These are phyloP conservation scores for Gobio gobio DNA, from an alignment of 2,113 vertebrate species.

Conservation along the genomic window DNA sequence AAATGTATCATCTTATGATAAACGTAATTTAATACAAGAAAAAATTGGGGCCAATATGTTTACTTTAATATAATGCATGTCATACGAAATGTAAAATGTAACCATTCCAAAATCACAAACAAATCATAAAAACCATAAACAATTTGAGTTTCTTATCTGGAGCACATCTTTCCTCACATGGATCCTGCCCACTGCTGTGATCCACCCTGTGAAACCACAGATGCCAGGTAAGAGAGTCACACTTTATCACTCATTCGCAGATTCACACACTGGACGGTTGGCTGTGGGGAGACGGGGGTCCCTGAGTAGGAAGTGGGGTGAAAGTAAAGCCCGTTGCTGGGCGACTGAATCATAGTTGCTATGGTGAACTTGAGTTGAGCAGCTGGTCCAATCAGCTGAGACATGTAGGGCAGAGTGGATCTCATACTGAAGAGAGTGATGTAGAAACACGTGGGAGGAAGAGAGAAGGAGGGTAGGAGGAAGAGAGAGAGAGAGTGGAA, in stretches of 20 bases:
- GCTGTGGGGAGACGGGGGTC: constrained; percentile 51
- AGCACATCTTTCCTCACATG: neutral
- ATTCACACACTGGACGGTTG: constrained; percentile 40
- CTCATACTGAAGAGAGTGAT: constrained; percentile 52
- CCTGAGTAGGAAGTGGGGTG: constrained; percentile 56
- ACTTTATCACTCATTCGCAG: constrained; percentile 30
- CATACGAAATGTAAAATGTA: neutral
- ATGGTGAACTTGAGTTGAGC: constrained; percentile 60
- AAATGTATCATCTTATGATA: too few species aligned
- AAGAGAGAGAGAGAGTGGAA: neutral
- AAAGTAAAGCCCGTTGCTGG: constrained; percentile 58
- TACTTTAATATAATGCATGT: neutral
- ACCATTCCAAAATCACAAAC: neutral
- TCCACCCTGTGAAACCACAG: neutral
- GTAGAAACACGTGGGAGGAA: constrained; percentile 54
- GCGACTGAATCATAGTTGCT: constrained; percentile 61
- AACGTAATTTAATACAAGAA: too few species aligned
- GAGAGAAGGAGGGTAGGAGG: constrained; percentile 28
- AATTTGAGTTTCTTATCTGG: neutral
- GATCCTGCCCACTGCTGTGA: neutral
- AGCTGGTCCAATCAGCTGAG: constrained; percentile 62
- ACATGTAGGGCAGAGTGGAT: constrained; percentile 58
- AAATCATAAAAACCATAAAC: neutral
- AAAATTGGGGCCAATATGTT: too few species aligned
- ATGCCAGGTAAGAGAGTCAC: constrained; percentile 5